Base-by-base conservation (phyloP, 2,797 vertebrate genomes). In the Chrosomus eos region DNA sequence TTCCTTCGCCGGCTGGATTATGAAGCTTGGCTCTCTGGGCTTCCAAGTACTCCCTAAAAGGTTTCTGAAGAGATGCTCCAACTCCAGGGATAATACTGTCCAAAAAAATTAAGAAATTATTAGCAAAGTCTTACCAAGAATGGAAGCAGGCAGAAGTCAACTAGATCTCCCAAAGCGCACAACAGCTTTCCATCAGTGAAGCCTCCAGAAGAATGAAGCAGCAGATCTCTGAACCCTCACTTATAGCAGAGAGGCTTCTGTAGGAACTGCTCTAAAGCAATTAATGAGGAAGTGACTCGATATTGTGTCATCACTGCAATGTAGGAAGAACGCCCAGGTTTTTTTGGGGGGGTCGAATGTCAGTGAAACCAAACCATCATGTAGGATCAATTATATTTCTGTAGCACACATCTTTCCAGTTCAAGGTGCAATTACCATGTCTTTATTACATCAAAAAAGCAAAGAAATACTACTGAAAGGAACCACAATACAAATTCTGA, bases 201-300 rank as follows among this genome's bases (percentile, higher is more conserved):
- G 81, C 64, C 79, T 85, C 91, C 71, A 92, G 91, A 81, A 91
- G 89, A 90, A 89, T 92, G 91, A 87, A 88, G 90, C 88, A 88
- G 88, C 38, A 85, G 89, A 81, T 87, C 90, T 89, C 64, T 88
- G 75, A 82, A 85, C 86, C 90, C 93, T 89, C 91, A 91, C 93
- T 95, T 95, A 95, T 95, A 97, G 95, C 94, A 93, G 92, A 88
- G 90, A 93, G 92, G 95, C 95, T 97, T 96, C 96, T 97, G 97
- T 95, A 97, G 96, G 96, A 96, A 96, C 94, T 95, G 94, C 97
- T 97, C 97, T 97, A 96, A 97, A 95, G 96, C 96, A 94, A 96
- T 97, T 96, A 95, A 96, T 93, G 94, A 98, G 98, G 98, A 99
- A 99, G 97, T 99, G 98, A 99, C 96, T 99, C 97, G 95, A 89